Evolutionary conservation across 2,888 invertebrate species (phyloP).

Genomic region (Nipponacmea schrenckii): DNA sequence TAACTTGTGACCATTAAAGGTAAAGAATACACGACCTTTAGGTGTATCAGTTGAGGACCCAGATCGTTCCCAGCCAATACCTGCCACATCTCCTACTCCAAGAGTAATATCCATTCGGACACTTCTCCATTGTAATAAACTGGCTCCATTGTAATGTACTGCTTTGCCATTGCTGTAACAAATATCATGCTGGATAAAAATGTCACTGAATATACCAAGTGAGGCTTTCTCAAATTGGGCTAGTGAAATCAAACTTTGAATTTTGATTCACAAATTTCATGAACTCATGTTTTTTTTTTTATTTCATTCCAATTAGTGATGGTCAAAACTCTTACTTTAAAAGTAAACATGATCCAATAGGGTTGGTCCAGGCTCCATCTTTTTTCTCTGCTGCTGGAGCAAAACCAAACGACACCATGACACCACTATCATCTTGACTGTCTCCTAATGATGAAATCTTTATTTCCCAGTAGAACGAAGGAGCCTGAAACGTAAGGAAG

Average conservation of each 20-base stretch:
- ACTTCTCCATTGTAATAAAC: slow-evolving; percentile 67
- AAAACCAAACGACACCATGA: slow-evolving; percentile 66
- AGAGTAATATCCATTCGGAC: slow-evolving; percentile 63
- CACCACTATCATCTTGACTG: slow-evolving; percentile 62
- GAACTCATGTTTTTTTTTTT: too few species aligned
- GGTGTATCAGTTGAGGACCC: slow-evolving; percentile 49
- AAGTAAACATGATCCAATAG: slow-evolving; percentile 65
- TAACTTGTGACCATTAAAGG: slow-evolving; percentile 63
- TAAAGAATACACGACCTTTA: slow-evolving; percentile 66
- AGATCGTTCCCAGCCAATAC: slow-evolving; percentile 66
- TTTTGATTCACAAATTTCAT: too few species aligned
- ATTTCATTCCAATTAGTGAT: too few species aligned
- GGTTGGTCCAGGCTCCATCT: slow-evolving; percentile 67
- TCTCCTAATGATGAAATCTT: slow-evolving; percentile 65
- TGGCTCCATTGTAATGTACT: slow-evolving; percentile 67
- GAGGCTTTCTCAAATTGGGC: too few species aligned
- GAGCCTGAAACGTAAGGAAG: slow-evolving; percentile 49
- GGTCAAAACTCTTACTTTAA: slow-evolving; percentile 56
- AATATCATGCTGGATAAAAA: neutral
- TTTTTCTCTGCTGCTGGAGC: slow-evolving; percentile 66
- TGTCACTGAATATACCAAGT: too few species aligned
- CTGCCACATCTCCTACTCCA: slow-evolving; percentile 64
- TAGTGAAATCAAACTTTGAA: too few species aligned
- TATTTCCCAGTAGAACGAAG: slow-evolving; percentile 67
- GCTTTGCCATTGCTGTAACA: slow-evolving; percentile 65